These are phyloP conservation scores for Scolopax rusticola DNA, from an alignment of 2,797 vertebrate genomes.

Conservation along the genomic window DNA sequence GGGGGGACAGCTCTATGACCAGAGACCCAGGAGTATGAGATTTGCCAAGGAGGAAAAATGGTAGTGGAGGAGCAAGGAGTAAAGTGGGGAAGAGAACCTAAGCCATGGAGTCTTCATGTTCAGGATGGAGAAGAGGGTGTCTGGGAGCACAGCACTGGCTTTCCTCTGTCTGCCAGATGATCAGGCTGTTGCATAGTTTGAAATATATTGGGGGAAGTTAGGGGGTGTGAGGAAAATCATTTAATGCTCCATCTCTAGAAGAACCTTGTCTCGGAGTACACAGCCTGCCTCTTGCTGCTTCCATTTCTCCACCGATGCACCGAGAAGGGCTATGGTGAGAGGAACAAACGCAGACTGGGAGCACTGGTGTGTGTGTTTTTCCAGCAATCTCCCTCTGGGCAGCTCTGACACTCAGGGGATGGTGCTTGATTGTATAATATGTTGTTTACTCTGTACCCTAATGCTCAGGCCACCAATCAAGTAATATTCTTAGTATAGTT, in stretches of 20 bases:
- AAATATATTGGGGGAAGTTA: background rate
- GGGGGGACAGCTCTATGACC: background rate
- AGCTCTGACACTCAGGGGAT: background rate
- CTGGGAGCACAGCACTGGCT: background rate
- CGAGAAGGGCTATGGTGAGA: background rate
- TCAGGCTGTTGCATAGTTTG: background rate
- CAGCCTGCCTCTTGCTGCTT: background rate
- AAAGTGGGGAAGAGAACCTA: background rate
- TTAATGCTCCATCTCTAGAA: background rate
- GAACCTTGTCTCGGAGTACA: background rate
- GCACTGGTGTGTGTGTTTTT: background rate
- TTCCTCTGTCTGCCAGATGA: background rate
- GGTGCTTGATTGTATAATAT: background rate
- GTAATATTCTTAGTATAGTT: background rate
- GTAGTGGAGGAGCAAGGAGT: background rate
- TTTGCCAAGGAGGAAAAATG: background rate
- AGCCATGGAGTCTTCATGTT: background rate
- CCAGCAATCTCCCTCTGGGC: background rate
- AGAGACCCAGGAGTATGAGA: background rate
- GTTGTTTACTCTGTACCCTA: background rate
- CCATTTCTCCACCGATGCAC: background rate
- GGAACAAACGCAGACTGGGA: background rate
- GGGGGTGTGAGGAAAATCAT: background rate
- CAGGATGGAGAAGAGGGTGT: accelerated
- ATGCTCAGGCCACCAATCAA: background rate